Percentiles rank a stretch among this genome's conserved stretches.
Evolutionary conservation across 1,140 invertebrate species (phyloP).

Genomic region (Schlechtendalia chinensis): DNA sequence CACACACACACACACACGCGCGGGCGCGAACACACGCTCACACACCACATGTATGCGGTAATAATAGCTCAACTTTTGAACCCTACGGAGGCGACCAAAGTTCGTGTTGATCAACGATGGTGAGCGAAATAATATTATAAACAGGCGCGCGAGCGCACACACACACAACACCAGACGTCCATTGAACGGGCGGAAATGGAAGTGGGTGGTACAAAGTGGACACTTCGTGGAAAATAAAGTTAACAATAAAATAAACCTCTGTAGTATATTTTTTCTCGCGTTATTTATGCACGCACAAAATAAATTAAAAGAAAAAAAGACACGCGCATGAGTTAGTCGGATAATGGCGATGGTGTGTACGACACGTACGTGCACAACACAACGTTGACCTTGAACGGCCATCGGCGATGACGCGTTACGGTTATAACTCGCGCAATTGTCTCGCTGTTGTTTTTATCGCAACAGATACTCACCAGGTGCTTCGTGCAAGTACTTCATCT

Average conservation of each 20-base stretch:
- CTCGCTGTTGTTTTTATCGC: too few relatives aligned
- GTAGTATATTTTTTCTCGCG: neutral
- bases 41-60: too few relatives aligned
- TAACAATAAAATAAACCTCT: too few relatives aligned
- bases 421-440: neutral
- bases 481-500: rapidly evolving
- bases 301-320: too few relatives aligned
- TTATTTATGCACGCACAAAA: neutral
- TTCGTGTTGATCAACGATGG: neutral
- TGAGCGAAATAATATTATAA: too few relatives aligned
- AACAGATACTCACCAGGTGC: neutral
- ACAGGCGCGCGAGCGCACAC: neutral
- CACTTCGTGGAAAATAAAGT: too few relatives aligned
- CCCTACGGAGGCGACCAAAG: neutral
- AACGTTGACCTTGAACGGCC: neutral
- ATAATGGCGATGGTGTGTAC: neutral
- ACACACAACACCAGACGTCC: too few relatives aligned
- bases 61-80: neutral
- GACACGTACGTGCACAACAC: neutral
- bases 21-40: too few relatives aligned
- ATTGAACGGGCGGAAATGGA: neutral
- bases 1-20: neutral
- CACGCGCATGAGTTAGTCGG: too few relatives aligned
- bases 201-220: too few relatives aligned
- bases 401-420: neutral